These are phyloP conservation scores for Tipula helvola DNA, from an alignment of 2,888 invertebrate species.

Conservation along the genomic window DNA sequence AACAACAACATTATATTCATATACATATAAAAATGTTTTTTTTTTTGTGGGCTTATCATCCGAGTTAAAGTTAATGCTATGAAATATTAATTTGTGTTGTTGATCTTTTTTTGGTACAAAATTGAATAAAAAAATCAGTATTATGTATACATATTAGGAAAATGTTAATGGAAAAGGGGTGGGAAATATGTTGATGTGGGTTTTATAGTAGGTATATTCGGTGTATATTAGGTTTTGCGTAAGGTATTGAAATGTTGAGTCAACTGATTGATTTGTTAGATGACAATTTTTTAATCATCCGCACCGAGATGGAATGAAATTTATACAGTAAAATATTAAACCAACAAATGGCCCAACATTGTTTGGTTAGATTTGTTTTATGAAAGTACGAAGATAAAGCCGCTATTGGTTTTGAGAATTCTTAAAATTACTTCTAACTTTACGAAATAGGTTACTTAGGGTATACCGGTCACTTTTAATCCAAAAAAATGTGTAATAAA, in stretches of 20 bases:
- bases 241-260: not conserved
- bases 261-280: not conserved
- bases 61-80: not conserved
- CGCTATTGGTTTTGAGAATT: too few relatives aligned
- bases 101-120: not conserved
- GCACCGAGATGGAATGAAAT: too few relatives aligned
- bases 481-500: too few relatives aligned
- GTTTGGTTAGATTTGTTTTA: too few relatives aligned
- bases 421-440: too few relatives aligned
- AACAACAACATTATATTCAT: not conserved
- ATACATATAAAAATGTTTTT: not conserved
- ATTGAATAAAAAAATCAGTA: not conserved
- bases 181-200: not conserved
- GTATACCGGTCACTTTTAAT: too few relatives aligned
- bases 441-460: too few relatives aligned
- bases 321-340: too few relatives aligned
- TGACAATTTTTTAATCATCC: not conserved
- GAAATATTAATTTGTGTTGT: conserved; percentile 4
- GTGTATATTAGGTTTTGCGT: not conserved
- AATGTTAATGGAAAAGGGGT: not conserved
- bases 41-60: not conserved
- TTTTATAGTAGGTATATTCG: not conserved
- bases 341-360: too few relatives aligned
- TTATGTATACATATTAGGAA: not conserved
- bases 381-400: too few relatives aligned